Evolutionary conservation across 1,140 invertebrate species (phyloP).

Genomic region (Psilanteris sp.): DNA sequence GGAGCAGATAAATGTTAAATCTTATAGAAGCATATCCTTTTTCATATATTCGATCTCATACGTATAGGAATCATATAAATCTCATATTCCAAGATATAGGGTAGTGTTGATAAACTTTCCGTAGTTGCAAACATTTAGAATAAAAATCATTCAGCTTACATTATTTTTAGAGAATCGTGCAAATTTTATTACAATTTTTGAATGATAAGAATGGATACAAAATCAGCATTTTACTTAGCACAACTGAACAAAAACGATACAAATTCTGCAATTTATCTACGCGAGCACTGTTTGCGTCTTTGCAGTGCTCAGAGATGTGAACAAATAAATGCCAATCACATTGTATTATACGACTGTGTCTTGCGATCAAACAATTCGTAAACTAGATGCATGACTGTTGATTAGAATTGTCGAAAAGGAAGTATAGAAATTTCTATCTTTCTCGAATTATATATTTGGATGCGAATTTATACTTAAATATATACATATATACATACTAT

Average conservation of each 20-base stretch:
- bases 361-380: conserved; percentile 21
- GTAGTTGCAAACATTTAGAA: conserved; percentile 37
- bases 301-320: conserved; percentile 3
- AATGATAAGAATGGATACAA: conserved; percentile 3
- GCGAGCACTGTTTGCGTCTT: too few relatives aligned
- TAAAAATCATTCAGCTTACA: conserved; percentile 17
- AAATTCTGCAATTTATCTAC: too few relatives aligned
- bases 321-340: conserved; percentile 30
- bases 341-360: conserved; percentile 45
- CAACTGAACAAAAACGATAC: too few relatives aligned
- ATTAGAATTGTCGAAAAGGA: conserved; percentile 26
- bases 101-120: conserved; percentile 36
- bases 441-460: conserved; percentile 35
- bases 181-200: not conserved
- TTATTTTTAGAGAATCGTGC: conserved; percentile 10
- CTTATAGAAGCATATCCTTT: conserved; percentile 39
- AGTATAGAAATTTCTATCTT: conserved; percentile 8
- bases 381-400: conserved; percentile 34
- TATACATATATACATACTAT: too few relatives aligned
- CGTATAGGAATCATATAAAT: conserved; percentile 43
- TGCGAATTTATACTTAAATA: conserved; percentile 15
- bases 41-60: conserved; percentile 41
- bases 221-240: too few relatives aligned
- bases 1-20: conserved; percentile 1
- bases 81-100: conserved; percentile 29